phyloP scores from a whole-genome alignment of 2,797 vertebrate species.

The Acanthiza pusilla region DNA sequence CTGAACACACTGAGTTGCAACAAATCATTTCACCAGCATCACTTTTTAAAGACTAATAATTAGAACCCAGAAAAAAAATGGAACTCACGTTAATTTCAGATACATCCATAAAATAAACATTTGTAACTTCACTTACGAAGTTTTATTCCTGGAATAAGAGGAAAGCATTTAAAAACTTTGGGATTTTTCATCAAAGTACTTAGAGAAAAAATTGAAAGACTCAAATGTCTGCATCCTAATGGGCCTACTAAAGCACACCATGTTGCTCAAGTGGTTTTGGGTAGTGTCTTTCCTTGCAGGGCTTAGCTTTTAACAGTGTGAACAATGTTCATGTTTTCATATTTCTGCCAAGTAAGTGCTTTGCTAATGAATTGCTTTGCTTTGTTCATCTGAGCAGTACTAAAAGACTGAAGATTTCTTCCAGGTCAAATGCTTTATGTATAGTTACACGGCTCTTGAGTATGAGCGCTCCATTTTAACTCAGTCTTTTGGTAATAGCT shows the following conservation, averaged over 20 bases:
- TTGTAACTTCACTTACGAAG: background rate
- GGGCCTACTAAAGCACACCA: background rate
- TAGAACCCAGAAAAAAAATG: background rate
- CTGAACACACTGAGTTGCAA: background rate
- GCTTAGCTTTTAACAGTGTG: background rate
- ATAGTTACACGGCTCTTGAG: background rate
- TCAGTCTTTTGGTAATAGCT: background rate
- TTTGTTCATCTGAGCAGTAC: background rate
- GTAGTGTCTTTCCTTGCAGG: background rate
- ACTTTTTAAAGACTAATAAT: background rate
- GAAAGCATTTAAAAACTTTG: background rate
- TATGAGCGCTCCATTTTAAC: background rate
- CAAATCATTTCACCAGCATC: background rate
- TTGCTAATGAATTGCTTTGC: background rate
- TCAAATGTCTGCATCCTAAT: background rate
- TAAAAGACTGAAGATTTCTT: conserved; percentile 31
- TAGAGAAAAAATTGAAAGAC: background rate
- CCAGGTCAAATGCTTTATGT: conserved; percentile 51
- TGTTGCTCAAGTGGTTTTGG: background rate
- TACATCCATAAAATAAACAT: background rate
- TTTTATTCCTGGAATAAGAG: background rate
- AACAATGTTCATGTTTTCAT: background rate
- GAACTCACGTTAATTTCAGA: background rate
- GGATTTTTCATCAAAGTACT: background rate
- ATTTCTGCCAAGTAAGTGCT: background rate